Conservation (phyloP, 2,113 vertebrate genomes). For the Gymnocephalus cernua region DNA sequence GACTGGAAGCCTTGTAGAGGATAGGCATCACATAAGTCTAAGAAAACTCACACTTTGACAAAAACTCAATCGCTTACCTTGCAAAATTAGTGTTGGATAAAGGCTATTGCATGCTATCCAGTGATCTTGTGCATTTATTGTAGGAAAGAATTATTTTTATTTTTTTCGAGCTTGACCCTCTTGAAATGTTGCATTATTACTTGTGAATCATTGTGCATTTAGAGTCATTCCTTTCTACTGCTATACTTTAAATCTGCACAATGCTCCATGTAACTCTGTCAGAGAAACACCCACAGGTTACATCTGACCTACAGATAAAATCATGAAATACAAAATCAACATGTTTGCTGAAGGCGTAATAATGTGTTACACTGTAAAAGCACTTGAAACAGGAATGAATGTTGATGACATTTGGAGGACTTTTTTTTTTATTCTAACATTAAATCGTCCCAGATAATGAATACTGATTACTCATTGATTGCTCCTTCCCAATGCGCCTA, state of each 20-base stretch:
- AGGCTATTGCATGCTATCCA: not conserved
- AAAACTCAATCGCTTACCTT: not conserved
- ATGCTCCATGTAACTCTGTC: conserved; percentile 1
- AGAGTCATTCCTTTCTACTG: not conserved
- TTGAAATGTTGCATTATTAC: not conserved
- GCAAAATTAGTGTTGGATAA: not conserved
- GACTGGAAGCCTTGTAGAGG: conserved; percentile 31
- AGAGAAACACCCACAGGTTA: not conserved
- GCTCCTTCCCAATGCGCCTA: not conserved
- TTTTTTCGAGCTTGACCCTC: not conserved
- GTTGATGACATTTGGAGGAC: not conserved
- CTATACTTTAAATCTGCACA: not conserved
- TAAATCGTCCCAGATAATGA: not conserved
- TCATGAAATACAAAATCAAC: not conserved
- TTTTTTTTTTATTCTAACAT: not conserved
- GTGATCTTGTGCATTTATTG: not conserved
- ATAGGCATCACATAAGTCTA: conserved; percentile 16
- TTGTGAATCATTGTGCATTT: not conserved
- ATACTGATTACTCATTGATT: not conserved
- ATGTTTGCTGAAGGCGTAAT: not conserved
- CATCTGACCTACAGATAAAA: not conserved
- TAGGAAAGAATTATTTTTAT: not conserved
- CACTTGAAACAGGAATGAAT: not conserved
- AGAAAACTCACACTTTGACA: conserved; percentile 18
- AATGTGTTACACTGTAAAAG: not conserved